Percentiles rank a stretch among this genome's conserved stretches.
Conservation (phyloP, 1,140 invertebrate species). For the Drosophila paulistorum region DNA sequence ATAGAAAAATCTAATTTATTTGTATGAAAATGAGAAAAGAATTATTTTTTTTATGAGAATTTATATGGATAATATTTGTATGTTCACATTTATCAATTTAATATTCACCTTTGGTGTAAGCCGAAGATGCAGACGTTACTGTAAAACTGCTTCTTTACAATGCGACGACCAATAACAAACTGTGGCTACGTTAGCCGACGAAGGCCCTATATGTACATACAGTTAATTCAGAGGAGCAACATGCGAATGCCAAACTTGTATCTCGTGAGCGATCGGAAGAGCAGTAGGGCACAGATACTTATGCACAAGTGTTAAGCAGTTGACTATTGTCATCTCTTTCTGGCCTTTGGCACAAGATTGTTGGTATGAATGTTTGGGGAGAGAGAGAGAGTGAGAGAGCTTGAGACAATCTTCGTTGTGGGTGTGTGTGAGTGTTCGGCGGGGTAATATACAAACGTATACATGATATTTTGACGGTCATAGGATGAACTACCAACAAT, state of each 20-base stretch:
- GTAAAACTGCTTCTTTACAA: no score
- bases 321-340: slow-evolving; percentile 39
- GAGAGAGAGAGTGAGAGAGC: neutral
- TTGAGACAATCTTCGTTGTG: no score
- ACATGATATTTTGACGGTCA: slow-evolving; percentile 34
- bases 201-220: neutral
- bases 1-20: neutral
- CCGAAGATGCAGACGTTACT: neutral
- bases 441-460: slow-evolving; percentile 45
- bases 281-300: slow-evolving; percentile 1
- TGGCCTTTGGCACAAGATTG: neutral
- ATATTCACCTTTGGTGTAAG: slow-evolving; percentile 60
- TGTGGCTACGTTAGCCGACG: neutral
- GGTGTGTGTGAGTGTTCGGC: slow-evolving; percentile 28
- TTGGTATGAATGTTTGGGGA: neutral
- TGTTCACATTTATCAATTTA: slow-evolving; percentile 11
- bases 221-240: slow-evolving; percentile 5
- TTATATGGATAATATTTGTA: neutral
- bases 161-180: slow-evolving; percentile 15
- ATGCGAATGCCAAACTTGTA: neutral
- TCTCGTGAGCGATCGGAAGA: slow-evolving; percentile 21
- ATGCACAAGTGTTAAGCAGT: slow-evolving; percentile 35
- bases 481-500: slow-evolving; percentile 42
- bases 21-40: neutral
- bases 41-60: neutral